Base-by-base conservation (phyloP, 2,888 invertebrate genomes). In the Eupelmus urozonus region DNA sequence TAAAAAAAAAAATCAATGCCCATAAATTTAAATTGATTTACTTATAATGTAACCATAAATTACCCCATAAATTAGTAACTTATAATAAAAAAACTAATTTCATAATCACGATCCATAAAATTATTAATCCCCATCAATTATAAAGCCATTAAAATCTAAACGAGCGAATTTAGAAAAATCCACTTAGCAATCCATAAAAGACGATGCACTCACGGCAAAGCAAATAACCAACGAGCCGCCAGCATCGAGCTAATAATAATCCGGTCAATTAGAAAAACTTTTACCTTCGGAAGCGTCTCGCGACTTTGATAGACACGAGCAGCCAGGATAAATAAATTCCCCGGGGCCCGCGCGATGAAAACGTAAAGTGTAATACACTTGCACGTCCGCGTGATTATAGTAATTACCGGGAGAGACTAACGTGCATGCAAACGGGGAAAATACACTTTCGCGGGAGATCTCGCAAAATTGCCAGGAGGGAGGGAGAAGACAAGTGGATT, bases 181-280 rank as follows among this genome's bases (percentile, higher is more conserved):
- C 25, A 27, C 16, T 7, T 57, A 16, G 27, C 57, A 27, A 27
- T 11, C 27, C 27, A 57, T 57, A 57, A 18, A 51, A 51, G 2
- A 27, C 27, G 27, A 57, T 27, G 27, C 11, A 13, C 13, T 2
- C 5, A 27, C 2, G 3, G 57, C 3, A 20, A 18, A 16, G 27
- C 18, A 4, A 51, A 57, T 57, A 16, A 57, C 18, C 16, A 27
- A 25, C 18, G 27, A 27, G 27, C 9, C 57, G n/a, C n/a, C n/a
- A n/a, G n/a, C n/a, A n/a, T n/a, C n/a, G n/a, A n/a, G n/a, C n/a
- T n/a, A n/a, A n/a, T n/a, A 27, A 27, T 27, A 57, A 25, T 27
- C 16, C 16, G 57, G 57, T 53, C 40, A 42, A 69, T 69, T 57
- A 66, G 34, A 69, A 40, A 57, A 27, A n/a, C 49, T 60, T 71